Percentiles rank a stretch among this genome's conserved stretches.
These are phyloP conservation scores for Gymnocypris eckloni DNA, from an alignment of 2,797 vertebrate species.

Conservation along the genomic window DNA sequence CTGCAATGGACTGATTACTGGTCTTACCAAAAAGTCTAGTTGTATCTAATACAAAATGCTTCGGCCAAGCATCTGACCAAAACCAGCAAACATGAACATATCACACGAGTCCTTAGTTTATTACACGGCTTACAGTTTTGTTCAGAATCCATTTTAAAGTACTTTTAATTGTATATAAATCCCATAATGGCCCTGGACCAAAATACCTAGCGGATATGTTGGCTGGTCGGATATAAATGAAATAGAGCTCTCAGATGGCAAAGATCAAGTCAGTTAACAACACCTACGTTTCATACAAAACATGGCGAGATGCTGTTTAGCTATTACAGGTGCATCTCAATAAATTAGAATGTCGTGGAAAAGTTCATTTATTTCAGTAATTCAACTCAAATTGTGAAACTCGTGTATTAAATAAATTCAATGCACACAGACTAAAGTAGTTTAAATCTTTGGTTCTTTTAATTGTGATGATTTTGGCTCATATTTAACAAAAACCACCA, in stretches of 20 bases:
- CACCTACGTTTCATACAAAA: background rate
- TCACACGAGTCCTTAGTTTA: background rate
- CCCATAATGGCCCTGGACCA: background rate
- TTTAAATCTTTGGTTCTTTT: no score
- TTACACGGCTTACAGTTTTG: background rate
- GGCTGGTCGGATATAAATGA: background rate
- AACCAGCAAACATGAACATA: background rate
- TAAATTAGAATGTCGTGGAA: no score
- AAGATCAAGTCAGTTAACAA: background rate
- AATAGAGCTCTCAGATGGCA: background rate
- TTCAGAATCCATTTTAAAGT: background rate
- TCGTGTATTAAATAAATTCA: no score
- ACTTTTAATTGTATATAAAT: background rate
- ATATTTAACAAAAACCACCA: no score
- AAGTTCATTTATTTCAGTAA: no score
- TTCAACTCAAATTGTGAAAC: no score
- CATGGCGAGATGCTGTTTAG: background rate
- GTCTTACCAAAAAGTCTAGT: background rate
- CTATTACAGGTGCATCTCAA: background rate
- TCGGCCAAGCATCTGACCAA: background rate
- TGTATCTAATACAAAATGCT: background rate
- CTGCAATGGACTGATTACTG: background rate
- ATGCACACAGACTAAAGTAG: no score
- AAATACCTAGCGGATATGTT: background rate
- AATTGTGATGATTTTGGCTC: no score